Base-by-base conservation (phyloP, 2,797 vertebrate genomes). In the Eleutherodactylus coqui region DNA sequence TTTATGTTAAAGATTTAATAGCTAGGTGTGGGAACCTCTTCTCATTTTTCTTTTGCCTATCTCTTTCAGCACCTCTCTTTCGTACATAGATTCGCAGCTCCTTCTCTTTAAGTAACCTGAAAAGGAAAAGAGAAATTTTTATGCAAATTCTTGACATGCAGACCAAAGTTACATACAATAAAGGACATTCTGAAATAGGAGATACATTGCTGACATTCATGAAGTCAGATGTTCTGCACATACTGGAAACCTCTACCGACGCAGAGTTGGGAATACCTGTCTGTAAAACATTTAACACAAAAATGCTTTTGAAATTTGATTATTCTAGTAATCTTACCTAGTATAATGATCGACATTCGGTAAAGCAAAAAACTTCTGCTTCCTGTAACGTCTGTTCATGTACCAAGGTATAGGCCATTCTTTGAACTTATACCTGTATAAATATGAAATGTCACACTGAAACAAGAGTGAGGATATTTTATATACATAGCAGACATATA, bases 401-500 rank as follows among this genome's bases (percentile, higher is more conserved):
- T 97, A 89, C 98, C 98, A 99, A 0, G 98, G 98, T 91, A 99
- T 94, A 4, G 96, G 93, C 89, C 97, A 96, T 87, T 98, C 98
- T 90, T 93, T 97, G 90, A 95, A 98, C 34, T 91, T 94, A 89
- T 98, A 95, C 98, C 98, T 99, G 88, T 81, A 76, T 75, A 72
- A 79, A 27, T 41, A 41, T 41, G 38, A 38, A 38, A 69, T 9
- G 13, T 21, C 45, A 34, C 47, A 32, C 8, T 36, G 64, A 69
- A 69, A 36, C 11, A 0, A n/a, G 49, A 24, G 10, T n/a, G 4
- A 32, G 14, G 16, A 6, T 64, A 5, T 55, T n/a, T 49, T 17
- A 34, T 55, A n/a, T n/a, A n/a, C n/a, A n/a, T n/a, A n/a, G n/a
- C n/a, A n/a, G n/a, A n/a, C n/a, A n/a, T n/a, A n/a, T n/a, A n/a